These are phyloP conservation scores for Oncopodura yosiiana DNA, from an alignment of 1,140 invertebrate species.

Conservation along the genomic window DNA sequence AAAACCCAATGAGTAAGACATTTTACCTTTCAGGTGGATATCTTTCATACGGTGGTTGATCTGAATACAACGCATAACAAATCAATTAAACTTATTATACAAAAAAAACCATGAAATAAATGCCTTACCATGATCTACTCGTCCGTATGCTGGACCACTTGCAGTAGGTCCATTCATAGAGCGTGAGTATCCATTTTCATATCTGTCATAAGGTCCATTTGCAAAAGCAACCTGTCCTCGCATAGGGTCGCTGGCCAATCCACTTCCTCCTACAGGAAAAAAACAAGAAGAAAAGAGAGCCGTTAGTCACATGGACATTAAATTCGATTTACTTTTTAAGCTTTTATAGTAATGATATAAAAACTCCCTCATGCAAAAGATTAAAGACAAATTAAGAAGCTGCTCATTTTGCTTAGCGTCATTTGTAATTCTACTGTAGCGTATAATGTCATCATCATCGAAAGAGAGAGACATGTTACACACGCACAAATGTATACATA, in stretches of 20 bases:
- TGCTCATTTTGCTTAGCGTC: no score
- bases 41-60: conserved; percentile 30
- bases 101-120: background rate
- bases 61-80: conserved; percentile 15
- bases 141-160: conserved; percentile 2
- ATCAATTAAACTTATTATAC: background rate
- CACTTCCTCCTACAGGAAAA: conserved; percentile 24
- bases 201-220: conserved; percentile 33
- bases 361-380: no score
- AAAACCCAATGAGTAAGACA: no score
- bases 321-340: background rate
- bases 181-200: conserved; percentile 34
- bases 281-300: background rate
- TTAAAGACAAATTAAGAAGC: no score
- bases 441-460: no score
- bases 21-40: conserved; percentile 33
- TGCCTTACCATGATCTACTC: background rate
- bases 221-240: conserved; percentile 25
- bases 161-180: conserved; percentile 30
- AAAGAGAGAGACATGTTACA: no score
- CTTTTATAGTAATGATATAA: no score
- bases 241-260: conserved; percentile 25
- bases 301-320: background rate
- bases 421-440: no score
- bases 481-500: no score